Evolutionary conservation across 2,113 vertebrate genomes (phyloP).

Genomic region (Tylochromis polylepis): DNA sequence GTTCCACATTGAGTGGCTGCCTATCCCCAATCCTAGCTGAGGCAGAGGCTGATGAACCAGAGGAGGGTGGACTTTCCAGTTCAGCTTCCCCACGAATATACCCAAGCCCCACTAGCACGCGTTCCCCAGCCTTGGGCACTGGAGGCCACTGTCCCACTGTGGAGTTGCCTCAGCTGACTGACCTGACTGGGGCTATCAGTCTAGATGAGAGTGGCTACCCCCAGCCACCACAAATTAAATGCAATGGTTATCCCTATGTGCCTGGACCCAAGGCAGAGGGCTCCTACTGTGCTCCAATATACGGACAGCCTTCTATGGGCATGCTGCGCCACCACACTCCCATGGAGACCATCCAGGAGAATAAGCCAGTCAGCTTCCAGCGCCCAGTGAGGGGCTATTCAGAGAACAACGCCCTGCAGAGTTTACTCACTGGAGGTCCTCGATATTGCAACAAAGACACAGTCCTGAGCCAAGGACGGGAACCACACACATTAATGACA

Average conservation of each 20-base stretch:
- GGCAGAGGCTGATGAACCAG: slow-evolving; percentile 84
- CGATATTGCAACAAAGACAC: slow-evolving; percentile 73
- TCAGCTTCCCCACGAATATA: slow-evolving; percentile 89
- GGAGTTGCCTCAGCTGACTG: slow-evolving; percentile 87
- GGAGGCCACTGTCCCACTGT: slow-evolving; percentile 81
- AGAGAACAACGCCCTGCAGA: slow-evolving; percentile 86
- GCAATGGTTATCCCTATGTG: slow-evolving; percentile 77
- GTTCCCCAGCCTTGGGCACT: slow-evolving; percentile 83
- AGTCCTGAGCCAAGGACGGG: slow-evolving; percentile 58
- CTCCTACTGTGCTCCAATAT: slow-evolving; percentile 81
- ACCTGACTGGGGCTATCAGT: slow-evolving; percentile 86
- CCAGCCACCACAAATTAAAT: slow-evolving; percentile 64
- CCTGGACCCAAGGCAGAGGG: slow-evolving; percentile 78
- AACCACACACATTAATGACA: slow-evolving; percentile 60
- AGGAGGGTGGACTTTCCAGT: slow-evolving; percentile 78
- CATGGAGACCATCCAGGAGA: slow-evolving; percentile 99
- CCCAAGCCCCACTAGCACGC: slow-evolving; percentile 87
- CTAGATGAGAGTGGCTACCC: slow-evolving; percentile 77
- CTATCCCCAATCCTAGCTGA: slow-evolving; percentile 85
- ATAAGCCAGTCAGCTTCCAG: slow-evolving; percentile 89
- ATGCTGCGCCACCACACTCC: slow-evolving; percentile 83
- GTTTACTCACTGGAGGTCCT: slow-evolving; percentile 82
- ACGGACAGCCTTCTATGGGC: slow-evolving; percentile 80
- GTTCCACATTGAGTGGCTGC: slow-evolving; percentile 79
- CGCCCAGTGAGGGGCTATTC: slow-evolving; percentile 78